These are phyloP conservation scores for Tenualosa thibaudeaui DNA, from an alignment of 2,797 vertebrate species.

Conservation along the genomic window DNA sequence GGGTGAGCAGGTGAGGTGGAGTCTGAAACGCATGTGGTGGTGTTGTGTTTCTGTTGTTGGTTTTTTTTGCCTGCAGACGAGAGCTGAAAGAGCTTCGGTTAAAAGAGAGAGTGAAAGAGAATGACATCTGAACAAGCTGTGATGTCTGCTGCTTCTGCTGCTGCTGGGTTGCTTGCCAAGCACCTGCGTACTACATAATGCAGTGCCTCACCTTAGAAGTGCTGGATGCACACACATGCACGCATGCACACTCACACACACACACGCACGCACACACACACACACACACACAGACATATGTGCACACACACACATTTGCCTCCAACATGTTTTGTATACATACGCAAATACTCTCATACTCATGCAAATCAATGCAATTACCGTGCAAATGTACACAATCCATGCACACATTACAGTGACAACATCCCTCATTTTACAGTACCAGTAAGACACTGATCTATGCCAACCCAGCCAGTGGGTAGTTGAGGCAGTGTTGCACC, in stretches of 20 bases:
- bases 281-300: background rate
- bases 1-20: background rate
- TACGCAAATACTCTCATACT: background rate
- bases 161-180: background rate
- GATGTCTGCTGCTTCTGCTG: background rate
- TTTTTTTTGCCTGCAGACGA: background rate
- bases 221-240: background rate
- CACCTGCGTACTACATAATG: background rate
- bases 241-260: background rate
- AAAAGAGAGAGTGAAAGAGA: background rate
- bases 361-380: too few relatives aligned
- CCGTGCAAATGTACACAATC: too few relatives aligned
- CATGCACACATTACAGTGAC: too few relatives aligned
- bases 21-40: background rate
- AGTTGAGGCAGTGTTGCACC: background rate
- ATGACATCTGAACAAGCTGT: conserved; percentile 12
- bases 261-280: background rate
- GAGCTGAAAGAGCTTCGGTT: background rate
- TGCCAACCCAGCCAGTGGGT: background rate
- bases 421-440: background rate
- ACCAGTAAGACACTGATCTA: background rate
- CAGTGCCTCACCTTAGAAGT: background rate
- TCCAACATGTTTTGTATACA: too few relatives aligned
- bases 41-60: too few relatives aligned
- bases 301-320: background rate